Evolutionary conservation across 2,797 vertebrate genomes (phyloP), one percentile per base, ranked within the genome.

Genomic region (Momotus momota): DNA sequence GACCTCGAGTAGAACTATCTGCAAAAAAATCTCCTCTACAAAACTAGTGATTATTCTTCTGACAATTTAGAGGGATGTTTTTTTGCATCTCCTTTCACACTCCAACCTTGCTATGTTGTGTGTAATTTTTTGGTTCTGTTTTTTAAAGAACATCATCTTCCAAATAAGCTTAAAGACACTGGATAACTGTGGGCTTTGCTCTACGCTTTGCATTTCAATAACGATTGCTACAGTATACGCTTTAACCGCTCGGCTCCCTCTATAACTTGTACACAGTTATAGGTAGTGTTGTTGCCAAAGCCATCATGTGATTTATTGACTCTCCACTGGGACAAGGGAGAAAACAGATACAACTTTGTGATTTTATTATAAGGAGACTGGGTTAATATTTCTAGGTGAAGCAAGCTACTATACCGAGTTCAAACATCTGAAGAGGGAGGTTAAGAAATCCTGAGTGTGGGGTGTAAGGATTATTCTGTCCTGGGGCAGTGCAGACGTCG

Each of bases 401-500:
- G 98, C 97, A 98, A 98, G 98, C 97, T 98, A 98, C 98, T 98
- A 98, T 99, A 99, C 99, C 99, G 23, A 99, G 99, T 98, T 99
- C 99, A 96, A 99, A 99, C 99, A 99, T 99, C 98, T 99, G 99
- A 98, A 99, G 99, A 88, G 99, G 99, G 96, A 99, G 99, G 98
- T 99, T 99, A 96, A 99, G 99, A 98, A 99, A 99, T 89, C 99
- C 99, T 75, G 99, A 98, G 98, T 99, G 98, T 31, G 98, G 98
- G 96, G 98, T 99, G 98, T 99, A 99, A 97, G 99, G 99, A 98
- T 99, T 99, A 98, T 98, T 98, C 98, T 99, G 99, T 97, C 99
- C 99, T 77, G 99, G 99, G 98, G 99, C 99, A 96, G 99, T 99
- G 98, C 99, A 99, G 97, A 99, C 99, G 72, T 99, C 98, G 96